phyloP scores from a whole-genome alignment of 2,113 vertebrate species.

The Microtus pennsylvanicus region DNA sequence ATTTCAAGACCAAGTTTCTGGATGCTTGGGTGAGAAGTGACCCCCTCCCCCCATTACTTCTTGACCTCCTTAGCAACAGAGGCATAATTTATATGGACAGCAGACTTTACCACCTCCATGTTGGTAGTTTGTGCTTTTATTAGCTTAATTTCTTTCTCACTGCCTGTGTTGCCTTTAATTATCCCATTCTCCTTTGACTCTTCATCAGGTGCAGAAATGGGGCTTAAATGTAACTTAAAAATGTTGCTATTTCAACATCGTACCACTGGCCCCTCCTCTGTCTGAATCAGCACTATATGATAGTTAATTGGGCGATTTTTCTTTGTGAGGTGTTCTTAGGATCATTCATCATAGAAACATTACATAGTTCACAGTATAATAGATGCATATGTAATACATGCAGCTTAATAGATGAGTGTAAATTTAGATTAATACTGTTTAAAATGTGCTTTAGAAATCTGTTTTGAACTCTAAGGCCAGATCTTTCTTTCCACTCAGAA shows the following conservation, averaged over 20 bases:
- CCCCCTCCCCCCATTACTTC: not conserved
- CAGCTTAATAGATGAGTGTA: not conserved
- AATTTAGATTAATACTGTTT: conserved; percentile 14
- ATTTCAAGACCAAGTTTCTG: not conserved
- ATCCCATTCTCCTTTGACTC: not conserved
- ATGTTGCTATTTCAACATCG: not conserved
- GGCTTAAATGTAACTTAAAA: not conserved
- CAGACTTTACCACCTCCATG: not conserved
- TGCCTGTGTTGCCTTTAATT: conserved; percentile 41
- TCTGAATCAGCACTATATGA: not conserved
- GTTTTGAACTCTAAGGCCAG: not conserved
- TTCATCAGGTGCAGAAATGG: not conserved
- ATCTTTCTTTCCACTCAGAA: not conserved
- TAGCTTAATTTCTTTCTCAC: conserved; percentile 34
- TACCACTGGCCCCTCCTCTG: not conserved
- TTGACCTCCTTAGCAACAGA: not conserved
- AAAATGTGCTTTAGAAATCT: not conserved
- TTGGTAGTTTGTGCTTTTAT: conserved; percentile 5
- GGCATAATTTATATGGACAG: not conserved
- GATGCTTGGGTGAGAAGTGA: not conserved
- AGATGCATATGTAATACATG: not conserved
- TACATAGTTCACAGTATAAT: not conserved
- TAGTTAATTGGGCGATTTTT: not conserved
- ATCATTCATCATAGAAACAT: not conserved
- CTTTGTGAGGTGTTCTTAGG: not conserved